Evolutionary conservation across 2,797 vertebrate species (phyloP).

Genomic region (Thalassophryne amazonica): DNA sequence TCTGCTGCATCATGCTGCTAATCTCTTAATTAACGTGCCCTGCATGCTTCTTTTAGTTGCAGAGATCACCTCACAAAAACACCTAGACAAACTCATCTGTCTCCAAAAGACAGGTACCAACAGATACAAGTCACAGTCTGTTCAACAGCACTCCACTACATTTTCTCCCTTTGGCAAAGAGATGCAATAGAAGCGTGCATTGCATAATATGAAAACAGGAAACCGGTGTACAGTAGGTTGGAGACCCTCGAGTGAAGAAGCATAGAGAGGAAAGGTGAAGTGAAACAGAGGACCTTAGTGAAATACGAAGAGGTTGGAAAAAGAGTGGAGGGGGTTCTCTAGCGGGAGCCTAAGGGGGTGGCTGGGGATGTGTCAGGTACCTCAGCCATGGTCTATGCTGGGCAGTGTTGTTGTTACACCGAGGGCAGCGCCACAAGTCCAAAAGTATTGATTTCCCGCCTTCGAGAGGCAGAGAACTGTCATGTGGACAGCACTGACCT

Average conservation of each 20-base stretch:
- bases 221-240: conserved; percentile 22
- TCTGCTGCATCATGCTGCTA: no score
- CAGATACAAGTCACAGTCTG: conserved; percentile 7
- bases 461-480: conserved; percentile 97
- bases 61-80: conserved; percentile 63
- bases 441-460: conserved; percentile 98
- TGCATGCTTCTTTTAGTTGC: conserved; percentile 76
- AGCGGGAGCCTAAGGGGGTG: conserved; percentile 32
- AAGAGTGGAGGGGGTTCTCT: conserved; percentile 50
- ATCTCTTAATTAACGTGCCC: conserved; percentile 70
- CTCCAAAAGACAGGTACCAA: conserved; percentile 9
- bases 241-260: conserved; percentile 34
- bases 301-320: conserved; percentile 58
- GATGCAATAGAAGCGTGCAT: conserved; percentile 27
- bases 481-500: conserved; percentile 95
- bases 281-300: conserved; percentile 44
- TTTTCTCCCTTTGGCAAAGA: not conserved
- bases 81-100: not conserved
- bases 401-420: conserved; percentile 94
- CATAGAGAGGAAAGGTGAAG: conserved; percentile 47
- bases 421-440: conserved; percentile 97
- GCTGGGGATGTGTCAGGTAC: conserved; percentile 74
- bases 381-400: conserved; percentile 50
- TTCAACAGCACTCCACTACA: not conserved
- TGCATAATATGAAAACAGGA: conserved; percentile 28